Evolutionary conservation across 2,113 vertebrate species (phyloP).

Genomic region (Excalfactoria chinensis): DNA sequence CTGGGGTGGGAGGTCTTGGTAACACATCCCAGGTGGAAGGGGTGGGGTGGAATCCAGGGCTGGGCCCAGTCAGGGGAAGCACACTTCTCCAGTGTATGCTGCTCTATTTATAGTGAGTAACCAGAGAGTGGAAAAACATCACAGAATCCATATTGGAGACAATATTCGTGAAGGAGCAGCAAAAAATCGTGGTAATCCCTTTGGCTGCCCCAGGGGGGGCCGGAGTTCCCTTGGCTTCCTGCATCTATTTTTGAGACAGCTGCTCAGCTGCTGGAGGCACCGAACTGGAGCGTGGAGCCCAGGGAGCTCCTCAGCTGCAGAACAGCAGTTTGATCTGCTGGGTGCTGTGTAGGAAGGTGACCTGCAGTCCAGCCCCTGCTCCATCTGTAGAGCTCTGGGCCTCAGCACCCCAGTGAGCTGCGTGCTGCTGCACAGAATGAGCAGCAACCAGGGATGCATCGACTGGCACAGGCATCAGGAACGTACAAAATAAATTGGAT

Average conservation of each 20-base stretch:
- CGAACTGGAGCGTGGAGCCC: not conserved
- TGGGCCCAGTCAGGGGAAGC: not conserved
- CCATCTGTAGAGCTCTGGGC: not conserved
- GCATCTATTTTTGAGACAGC: not conserved
- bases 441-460: not conserved
- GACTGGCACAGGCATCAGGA: not conserved
- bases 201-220: rapidly evolving
- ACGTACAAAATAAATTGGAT: not conserved
- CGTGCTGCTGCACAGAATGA: too few species aligned
- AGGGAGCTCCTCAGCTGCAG: not conserved
- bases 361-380: too few species aligned
- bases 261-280: not conserved
- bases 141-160: rapidly evolving
- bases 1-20: not conserved
- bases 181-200: not conserved
- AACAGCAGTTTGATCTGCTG: too few species aligned
- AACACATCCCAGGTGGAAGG: rapidly evolving
- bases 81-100: not conserved
- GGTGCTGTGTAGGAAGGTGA: too few species aligned
- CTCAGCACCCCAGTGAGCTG: not conserved
- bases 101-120: not conserved
- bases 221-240: not conserved
- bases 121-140: not conserved
- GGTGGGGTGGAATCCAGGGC: not conserved
- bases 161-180: not conserved